phyloP scores from a whole-genome alignment of 2,797 vertebrate species.

The Phataginus tetradactyla region DNA sequence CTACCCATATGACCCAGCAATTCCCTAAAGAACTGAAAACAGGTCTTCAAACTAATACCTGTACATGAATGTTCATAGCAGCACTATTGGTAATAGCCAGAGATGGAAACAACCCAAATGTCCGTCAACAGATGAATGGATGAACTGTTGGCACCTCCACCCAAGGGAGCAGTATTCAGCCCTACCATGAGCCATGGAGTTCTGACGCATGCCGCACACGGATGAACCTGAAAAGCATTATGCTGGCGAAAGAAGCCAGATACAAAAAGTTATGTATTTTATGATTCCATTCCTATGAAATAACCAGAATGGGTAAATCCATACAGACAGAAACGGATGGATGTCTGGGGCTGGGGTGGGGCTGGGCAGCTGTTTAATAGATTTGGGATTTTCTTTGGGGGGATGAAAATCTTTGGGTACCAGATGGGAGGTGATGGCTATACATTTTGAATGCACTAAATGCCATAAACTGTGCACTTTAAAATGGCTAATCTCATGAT shows the following conservation, averaged over 20 bases:
- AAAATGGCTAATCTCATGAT: neutral
- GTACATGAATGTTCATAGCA: neutral
- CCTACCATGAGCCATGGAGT: neutral
- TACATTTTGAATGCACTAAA: neutral
- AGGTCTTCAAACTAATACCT: slow-evolving; percentile 21
- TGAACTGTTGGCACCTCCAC: too few species aligned
- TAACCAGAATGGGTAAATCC: neutral
- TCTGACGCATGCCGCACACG: neutral
- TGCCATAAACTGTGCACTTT: neutral
- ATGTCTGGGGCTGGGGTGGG: neutral
- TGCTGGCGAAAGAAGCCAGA: neutral
- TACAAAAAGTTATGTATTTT: neutral
- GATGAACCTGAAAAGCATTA: neutral
- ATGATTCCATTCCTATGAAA: neutral
- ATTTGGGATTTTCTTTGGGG: neutral
- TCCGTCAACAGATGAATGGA: neutral
- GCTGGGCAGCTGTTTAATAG: neutral
- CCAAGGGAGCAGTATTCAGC: neutral
- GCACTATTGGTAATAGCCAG: neutral
- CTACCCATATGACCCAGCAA: neutral
- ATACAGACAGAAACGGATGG: neutral
- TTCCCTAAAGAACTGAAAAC: slow-evolving; percentile 40
- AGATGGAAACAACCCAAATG: neutral
- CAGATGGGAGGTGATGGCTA: neutral
- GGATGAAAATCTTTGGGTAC: neutral